A percentile compares a stretch with the other conserved stretches of the same genome.
Conservation (phyloP, 2,888 invertebrate genomes). For the Caenorhabditis plicata region DNA sequence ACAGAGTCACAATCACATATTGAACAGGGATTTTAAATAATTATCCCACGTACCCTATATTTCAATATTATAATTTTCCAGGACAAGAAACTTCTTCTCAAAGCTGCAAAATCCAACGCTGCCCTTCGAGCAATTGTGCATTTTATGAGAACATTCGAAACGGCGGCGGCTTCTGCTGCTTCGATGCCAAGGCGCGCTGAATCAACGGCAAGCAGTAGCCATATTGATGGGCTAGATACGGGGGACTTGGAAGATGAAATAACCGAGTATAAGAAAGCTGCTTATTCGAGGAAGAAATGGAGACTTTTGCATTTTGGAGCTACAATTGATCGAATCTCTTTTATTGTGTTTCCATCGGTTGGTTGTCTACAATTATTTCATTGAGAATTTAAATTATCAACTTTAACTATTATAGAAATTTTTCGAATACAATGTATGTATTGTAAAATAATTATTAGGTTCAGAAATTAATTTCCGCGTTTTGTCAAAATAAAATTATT, state of each 20-base stretch:
- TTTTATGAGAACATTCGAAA: constrained; percentile 36
- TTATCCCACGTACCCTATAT: too few species aligned
- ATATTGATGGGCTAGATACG: constrained; percentile 15
- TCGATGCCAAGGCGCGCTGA: constrained; percentile 9
- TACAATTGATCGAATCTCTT: constrained; percentile 50
- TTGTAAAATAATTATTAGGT: too few species aligned
- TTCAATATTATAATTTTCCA: too few species aligned
- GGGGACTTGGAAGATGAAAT: constrained; percentile 29
- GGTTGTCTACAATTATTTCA: constrained; percentile 12
- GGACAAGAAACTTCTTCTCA: constrained; percentile 50
- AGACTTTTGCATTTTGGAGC: constrained; percentile 38
- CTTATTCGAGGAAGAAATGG: constrained; percentile 32
- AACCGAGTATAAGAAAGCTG: constrained; percentile 21
- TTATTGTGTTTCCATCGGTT: constrained; percentile 52
- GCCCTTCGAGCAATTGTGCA: constrained; percentile 39
- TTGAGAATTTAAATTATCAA: too few species aligned
- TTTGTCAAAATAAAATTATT: too few species aligned
- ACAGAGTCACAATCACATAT: too few species aligned
- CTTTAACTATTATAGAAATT: too few species aligned
- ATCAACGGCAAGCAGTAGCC: constrained; percentile 7
- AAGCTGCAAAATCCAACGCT: constrained; percentile 34
- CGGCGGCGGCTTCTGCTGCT: too few species aligned
- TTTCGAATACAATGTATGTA: too few species aligned
- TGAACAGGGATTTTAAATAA: too few species aligned
- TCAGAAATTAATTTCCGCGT: too few species aligned